Evolutionary conservation across 2,888 invertebrate genomes (phyloP), one percentile per base, ranked within the genome.

Genomic region (Toxonevra muliebris): DNA sequence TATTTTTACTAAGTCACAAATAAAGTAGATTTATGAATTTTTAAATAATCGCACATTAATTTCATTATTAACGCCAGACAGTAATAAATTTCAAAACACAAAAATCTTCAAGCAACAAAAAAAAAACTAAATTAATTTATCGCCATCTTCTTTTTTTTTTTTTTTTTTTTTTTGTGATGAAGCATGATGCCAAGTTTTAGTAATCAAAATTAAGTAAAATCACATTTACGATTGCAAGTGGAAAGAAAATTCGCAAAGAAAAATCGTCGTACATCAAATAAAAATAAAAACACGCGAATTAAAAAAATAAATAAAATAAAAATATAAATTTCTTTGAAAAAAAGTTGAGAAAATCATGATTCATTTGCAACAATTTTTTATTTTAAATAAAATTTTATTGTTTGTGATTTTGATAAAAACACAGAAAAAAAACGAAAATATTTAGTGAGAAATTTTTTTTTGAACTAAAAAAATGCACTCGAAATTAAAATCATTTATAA

Each of bases 31-130:
- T 30, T 50, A 40, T 50, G 17, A 50, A 61, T 61, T 50, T 60
- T n/a, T 53, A 15, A 62, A 42, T 62, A 41, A 55, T 64, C 15
- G 15, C 41, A 40, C 65, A 57, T 65, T 57, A 65, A 58, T 65
- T 65, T 19, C 13, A 58, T 48, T 48, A 48, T 48, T 48, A 48
- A 13, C 30, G 65, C 58, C 50, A 65, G 65, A 65, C 58, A 58
- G 57, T 58, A 58, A 65, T 52, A 65, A 65, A 65, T 58, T 48
- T 41, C 40, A 17, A 19, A 55, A 50, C 12, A 50, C 12, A 20
- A 19, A 63, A 54, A 58, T 15, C n/a, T n/a, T n/a, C n/a, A n/a
- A n/a, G n/a, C n/a, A n/a, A 41, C 19, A 10, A 5, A 43, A 30
- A 53, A 54, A 62, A 19, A 48, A 40, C 64, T 1, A 58, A 64